Evolutionary conservation across 1,140 invertebrate genomes (phyloP).

Genomic region (Bilobella aurantiaca): DNA sequence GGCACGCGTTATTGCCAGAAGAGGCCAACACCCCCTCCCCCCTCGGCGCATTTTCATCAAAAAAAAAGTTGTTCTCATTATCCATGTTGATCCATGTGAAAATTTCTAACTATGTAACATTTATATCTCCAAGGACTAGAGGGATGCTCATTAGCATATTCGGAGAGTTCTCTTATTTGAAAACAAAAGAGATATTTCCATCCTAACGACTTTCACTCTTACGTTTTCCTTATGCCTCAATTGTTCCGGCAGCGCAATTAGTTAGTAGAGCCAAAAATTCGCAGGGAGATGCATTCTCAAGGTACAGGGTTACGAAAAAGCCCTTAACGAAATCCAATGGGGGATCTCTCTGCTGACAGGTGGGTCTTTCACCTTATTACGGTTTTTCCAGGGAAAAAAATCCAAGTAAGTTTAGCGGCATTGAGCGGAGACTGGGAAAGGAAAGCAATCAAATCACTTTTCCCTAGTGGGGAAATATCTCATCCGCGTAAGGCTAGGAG

Average conservation of each 20-base stretch:
- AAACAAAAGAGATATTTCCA: background rate
- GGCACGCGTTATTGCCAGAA: background rate
- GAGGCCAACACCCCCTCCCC: too few species aligned
- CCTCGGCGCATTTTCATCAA: background rate
- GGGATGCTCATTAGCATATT: background rate
- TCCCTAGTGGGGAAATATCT: background rate
- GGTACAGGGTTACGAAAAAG: too few species aligned
- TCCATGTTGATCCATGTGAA: slow-evolving; percentile 8
- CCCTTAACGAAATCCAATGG: too few species aligned
- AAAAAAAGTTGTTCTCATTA: background rate
- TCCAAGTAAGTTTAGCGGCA: background rate
- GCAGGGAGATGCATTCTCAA: too few species aligned
- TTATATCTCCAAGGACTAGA: background rate
- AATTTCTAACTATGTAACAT: too few species aligned
- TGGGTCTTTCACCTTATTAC: background rate
- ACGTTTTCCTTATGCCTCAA: background rate
- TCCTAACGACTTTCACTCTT: background rate
- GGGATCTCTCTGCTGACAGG: background rate
- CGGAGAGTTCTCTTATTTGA: background rate
- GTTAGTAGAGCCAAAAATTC: background rate
- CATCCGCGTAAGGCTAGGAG: too few species aligned
- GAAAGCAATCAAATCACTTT: background rate
- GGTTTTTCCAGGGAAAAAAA: background rate
- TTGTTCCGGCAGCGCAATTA: background rate
- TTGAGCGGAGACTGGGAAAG: background rate